Evolutionary conservation across 2,888 invertebrate species (phyloP), one percentile per base, ranked within the genome.

Genomic region (Girardia tigrina): DNA sequence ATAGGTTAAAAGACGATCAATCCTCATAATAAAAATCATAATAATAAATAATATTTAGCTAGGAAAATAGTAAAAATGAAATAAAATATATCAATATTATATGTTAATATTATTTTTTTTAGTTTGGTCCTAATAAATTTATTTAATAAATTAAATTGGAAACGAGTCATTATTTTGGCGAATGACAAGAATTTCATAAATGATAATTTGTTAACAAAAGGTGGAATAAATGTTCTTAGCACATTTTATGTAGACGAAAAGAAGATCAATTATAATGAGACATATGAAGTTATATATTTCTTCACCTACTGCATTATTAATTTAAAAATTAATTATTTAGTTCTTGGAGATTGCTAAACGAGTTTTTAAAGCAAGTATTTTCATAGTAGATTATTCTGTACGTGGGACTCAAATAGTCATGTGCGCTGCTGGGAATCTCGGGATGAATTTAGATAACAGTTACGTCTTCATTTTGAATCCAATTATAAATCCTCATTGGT

Each of bases 91-190:
- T 16, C 16, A 16, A 16, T 12, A 36, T 56, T 56, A 12, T 56
- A 56, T 56, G 23, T 56, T 12, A 12, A n/a, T n/a, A 12, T 56
- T 56, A 20, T 56, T 12, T 56, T 16, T 8, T 56, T 56, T n/a
- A 56, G 56, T 56, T 16, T 56, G n/a, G 56, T 56, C n/a, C n/a
- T 56, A 2, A 56, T 56, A 56, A 56, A 56, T 56, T 56, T 56
- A 56, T n/a, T 56, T 56, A n/a, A 56, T 12, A 56, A 56, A 8
- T 56, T 56, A n/a, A 56, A 16, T 16, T 56, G 56, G 56, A 56
- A 56, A 4, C n/a, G 56, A 56, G 56, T 56, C 4, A n/a, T 56
- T 56, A 56, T 56, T 56, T 56, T 56, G 56, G 56, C 56, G 23
- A 56, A 56, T 56, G 56, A 56, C 23, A 56, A 20, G 56, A 56